These are phyloP conservation scores for Erebia palarica DNA, from an alignment of 2,888 invertebrate genomes.

Conservation along the genomic window DNA sequence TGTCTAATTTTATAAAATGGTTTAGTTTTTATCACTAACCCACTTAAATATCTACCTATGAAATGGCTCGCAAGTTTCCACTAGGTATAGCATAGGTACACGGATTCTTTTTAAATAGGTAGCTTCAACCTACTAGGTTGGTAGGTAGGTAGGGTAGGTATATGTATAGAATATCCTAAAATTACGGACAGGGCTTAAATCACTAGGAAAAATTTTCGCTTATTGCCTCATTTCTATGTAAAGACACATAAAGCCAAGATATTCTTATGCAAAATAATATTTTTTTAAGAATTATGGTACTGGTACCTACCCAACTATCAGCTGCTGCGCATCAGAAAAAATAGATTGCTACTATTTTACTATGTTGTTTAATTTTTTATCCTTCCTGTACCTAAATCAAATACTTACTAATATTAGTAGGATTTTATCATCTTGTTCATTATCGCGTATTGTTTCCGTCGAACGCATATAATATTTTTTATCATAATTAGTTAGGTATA, in stretches of 20 bases:
- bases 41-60: not conserved
- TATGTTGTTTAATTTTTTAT: not conserved
- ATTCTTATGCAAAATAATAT: not conserved
- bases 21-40: too few relatives aligned
- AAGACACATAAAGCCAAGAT: not conserved
- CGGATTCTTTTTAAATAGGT: too few relatives aligned
- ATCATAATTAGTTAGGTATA: constrained; percentile 7
- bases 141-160: too few relatives aligned
- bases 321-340: not conserved
- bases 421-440: not conserved
- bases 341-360: too few relatives aligned
- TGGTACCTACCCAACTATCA: not conserved
- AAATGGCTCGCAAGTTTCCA: not conserved
- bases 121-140: too few relatives aligned
- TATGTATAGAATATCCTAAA: too few relatives aligned
- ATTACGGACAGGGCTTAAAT: too few relatives aligned
- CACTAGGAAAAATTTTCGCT: too few relatives aligned
- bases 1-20: too few relatives aligned
- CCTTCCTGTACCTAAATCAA: constrained; percentile 6
- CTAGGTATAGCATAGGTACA: too few relatives aligned
- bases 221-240: not conserved
- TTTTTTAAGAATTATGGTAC: not conserved
- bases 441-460: constrained; percentile 31
- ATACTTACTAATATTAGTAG: not conserved
- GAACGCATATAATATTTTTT: constrained; percentile 17